Evolutionary conservation across 2,888 invertebrate species (phyloP).

Genomic region (Prionchulus punctatus): DNA sequence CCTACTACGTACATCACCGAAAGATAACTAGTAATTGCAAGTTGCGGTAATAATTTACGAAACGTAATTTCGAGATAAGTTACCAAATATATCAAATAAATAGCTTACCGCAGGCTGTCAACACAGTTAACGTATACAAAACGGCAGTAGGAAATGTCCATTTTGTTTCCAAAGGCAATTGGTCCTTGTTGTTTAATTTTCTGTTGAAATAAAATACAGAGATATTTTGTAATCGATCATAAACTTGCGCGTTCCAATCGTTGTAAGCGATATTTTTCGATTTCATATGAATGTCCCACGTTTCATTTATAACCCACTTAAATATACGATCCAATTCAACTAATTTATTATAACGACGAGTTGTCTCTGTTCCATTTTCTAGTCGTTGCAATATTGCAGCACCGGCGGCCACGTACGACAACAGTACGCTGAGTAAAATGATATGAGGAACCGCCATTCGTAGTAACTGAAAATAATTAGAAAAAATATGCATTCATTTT

Average conservation of each 20-base stretch:
- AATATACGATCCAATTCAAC: neutral
- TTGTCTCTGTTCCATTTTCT: conserved; percentile 18
- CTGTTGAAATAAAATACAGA: neutral
- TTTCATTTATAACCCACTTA: conserved; percentile 8
- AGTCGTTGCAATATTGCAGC: conserved; percentile 26
- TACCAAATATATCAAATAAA: no score
- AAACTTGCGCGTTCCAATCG: neutral
- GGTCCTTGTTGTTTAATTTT: neutral
- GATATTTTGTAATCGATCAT: neutral
- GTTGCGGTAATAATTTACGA: no score
- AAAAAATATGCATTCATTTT: no score
- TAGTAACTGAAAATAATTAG: conserved; percentile 16
- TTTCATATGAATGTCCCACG: conserved; percentile 6
- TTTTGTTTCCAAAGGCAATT: conserved; percentile 13
- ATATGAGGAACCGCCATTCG: conserved; percentile 31
- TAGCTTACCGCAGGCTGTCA: conserved; percentile 29
- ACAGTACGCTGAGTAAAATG: conserved; percentile 27
- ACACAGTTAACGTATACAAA: conserved; percentile 30
- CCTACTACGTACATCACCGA: no score
- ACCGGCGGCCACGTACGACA: conserved; percentile 30
- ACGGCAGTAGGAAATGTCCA: conserved; percentile 32
- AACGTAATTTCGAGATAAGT: no score
- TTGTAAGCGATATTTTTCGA: neutral
- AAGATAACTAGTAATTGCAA: no score
- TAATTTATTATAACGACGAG: neutral